Percentiles rank a stretch among this genome's conserved stretches.
phyloP scores from a whole-genome alignment of 2,888 invertebrate species.

The Chesias legatella region DNA sequence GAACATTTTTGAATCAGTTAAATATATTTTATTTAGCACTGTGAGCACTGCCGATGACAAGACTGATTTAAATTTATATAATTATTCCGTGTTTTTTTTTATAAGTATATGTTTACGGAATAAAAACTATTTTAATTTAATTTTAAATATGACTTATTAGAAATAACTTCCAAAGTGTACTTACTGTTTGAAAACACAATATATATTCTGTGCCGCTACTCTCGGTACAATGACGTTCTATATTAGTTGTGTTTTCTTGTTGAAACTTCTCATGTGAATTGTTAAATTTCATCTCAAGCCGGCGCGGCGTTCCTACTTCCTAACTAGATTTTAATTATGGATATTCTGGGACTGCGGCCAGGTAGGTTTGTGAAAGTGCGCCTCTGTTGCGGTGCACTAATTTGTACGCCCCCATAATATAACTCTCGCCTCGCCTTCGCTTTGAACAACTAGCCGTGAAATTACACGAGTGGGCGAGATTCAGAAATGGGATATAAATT shows the following conservation, averaged over 20 bases:
- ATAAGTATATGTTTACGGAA: too few relatives aligned
- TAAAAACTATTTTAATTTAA: too few relatives aligned
- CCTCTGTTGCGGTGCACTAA: slow-evolving; percentile 38
- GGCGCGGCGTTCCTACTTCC: slow-evolving; percentile 60
- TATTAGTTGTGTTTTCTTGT: slow-evolving; percentile 58
- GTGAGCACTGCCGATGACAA: too few relatives aligned
- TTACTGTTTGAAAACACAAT: background rate
- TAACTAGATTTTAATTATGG: slow-evolving; percentile 77
- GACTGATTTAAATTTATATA: too few relatives aligned
- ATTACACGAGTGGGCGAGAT: slow-evolving; percentile 11
- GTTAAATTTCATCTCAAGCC: slow-evolving; percentile 72
- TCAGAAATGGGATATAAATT: slow-evolving; percentile 14
- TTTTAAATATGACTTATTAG: too few relatives aligned
- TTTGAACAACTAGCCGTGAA: slow-evolving; percentile 14
- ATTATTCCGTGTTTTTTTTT: too few relatives aligned
- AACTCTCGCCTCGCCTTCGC: slow-evolving; percentile 15
- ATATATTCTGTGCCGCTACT: slow-evolving; percentile 29
- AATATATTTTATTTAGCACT: too few relatives aligned
- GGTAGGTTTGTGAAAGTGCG: slow-evolving; percentile 7
- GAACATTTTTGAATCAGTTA: too few relatives aligned
- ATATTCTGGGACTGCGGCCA: slow-evolving; percentile 57
- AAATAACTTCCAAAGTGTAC: too few relatives aligned
- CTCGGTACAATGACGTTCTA: slow-evolving; percentile 42
- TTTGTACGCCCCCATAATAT: slow-evolving; percentile 33
- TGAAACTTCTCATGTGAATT: slow-evolving; percentile 68